Base-by-base conservation (phyloP, 2,797 vertebrate genomes). In the Sebastes taczanowskii region DNA sequence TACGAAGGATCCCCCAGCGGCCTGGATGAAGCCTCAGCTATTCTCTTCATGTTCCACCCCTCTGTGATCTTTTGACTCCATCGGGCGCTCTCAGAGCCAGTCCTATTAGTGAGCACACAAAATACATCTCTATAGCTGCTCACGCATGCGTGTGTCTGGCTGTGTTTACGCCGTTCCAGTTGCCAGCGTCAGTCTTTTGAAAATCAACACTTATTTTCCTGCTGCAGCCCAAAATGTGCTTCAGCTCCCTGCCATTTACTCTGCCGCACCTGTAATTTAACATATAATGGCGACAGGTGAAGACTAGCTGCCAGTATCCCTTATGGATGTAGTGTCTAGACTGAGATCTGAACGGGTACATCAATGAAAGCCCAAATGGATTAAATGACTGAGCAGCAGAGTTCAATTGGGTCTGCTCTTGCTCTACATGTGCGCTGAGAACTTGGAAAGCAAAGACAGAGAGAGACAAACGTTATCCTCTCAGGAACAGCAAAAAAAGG, bases 31-130 rank as follows among this genome's bases (percentile, higher is more conserved):
- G 53, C 69, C 22, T 69, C 32, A 38, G 52, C 22, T 58, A 38
- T 71, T 77, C 78, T 60, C 63, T 69, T 73, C 34, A 72, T 80
- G 59, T 71, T 75, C 77, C 23, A 63, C 66, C 53, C 80, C 52
- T 49, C 11, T 74, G 38, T 75, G 67, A 55, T 82, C 38, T 66
- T 76, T 55, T 66, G 64, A 76, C 23, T 73, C 23, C 55, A 53
- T 46, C 56, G 34, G 38, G n/a, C 6, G 2, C 59, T 46, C 49
- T 27, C 29, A 66, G 20, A 68, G 20, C 63, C 34, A 38, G 59
- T 58, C 18, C 64, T 61, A 71, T 81, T 81, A 79, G 67, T 5
- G 66, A 59, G 80, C 38, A 62, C 4, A 3, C 49, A 30, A 34
- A 49, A 22, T 18, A 52, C 58, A 42, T 56, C 49, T 71, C 38